phyloP scores from a whole-genome alignment of 2,797 vertebrate species.

The Chaetophractus vellerosus region DNA sequence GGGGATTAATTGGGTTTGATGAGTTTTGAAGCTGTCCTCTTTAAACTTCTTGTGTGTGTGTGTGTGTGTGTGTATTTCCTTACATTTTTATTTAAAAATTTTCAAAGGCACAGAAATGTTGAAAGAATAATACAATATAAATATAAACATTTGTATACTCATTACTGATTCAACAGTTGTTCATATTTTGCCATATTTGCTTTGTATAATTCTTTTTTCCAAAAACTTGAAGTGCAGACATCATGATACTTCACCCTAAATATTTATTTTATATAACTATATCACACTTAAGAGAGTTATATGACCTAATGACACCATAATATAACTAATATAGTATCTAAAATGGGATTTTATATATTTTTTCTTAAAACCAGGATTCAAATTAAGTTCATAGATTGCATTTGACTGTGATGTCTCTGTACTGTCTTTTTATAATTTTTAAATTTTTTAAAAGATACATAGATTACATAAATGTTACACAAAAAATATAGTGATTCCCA shows the following conservation, averaged over 20 bases:
- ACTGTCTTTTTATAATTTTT: neutral
- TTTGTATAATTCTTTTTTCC: neutral
- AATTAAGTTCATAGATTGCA: neutral
- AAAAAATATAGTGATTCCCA: no score
- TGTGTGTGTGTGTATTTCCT: neutral
- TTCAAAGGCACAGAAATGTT: neutral
- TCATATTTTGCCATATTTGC: constrained; percentile 5
- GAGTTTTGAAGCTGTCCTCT: constrained; percentile 61
- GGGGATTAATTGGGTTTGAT: constrained; percentile 58
- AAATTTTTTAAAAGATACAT: no score
- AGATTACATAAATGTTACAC: no score
- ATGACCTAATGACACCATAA: neutral
- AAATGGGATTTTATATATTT: neutral
- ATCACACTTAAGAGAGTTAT: neutral
- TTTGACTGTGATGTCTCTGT: neutral
- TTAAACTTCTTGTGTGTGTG: constrained; percentile 10
- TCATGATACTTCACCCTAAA: neutral
- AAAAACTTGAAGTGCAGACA: constrained; percentile 52
- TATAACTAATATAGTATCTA: neutral
- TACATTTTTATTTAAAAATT: constrained; percentile 37
- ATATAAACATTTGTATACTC: neutral
- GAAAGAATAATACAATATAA: neutral
- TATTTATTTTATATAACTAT: neutral
- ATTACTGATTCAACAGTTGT: neutral
- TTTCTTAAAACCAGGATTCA: neutral